Conservation (phyloP, 2,113 vertebrate species). For the Nycticebus coucang region DNA sequence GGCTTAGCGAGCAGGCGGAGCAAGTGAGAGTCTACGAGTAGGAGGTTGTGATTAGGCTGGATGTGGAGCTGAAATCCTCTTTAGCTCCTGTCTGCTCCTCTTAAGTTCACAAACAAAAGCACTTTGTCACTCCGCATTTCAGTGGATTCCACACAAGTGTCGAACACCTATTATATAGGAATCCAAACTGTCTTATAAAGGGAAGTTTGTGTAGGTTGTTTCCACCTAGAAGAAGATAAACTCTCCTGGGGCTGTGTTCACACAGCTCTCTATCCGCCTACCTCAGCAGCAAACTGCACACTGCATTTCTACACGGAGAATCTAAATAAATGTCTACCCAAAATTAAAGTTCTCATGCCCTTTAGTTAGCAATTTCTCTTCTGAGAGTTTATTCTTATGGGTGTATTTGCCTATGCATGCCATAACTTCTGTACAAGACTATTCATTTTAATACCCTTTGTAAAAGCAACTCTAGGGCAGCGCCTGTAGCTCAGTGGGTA, state of each 20-base stretch:
- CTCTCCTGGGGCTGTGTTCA: not conserved
- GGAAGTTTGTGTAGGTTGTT: constrained; percentile 44
- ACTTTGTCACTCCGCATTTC: not conserved
- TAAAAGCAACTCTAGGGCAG: not conserved
- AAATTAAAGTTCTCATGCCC: not conserved
- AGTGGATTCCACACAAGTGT: not conserved
- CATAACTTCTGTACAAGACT: not conserved
- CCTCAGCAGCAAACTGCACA: not conserved
- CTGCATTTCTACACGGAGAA: not conserved
- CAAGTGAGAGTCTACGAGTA: not conserved
- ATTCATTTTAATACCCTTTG: not conserved
- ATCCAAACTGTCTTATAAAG: not conserved
- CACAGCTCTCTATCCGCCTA: not conserved
- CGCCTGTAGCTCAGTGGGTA: too few species aligned
- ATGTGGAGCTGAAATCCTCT: not conserved
- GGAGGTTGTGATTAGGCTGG: not conserved
- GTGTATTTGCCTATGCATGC: too few species aligned
- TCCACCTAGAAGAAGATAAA: not conserved
- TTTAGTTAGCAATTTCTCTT: not conserved
- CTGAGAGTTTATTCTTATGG: not conserved
- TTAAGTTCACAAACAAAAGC: not conserved
- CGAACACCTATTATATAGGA: constrained; percentile 36
- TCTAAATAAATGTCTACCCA: not conserved
- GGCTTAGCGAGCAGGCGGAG: not conserved
- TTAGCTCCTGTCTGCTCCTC: not conserved